A percentile compares a stretch with the other conserved stretches of the same genome.
These are phyloP conservation scores for Drosophila bipectinata DNA, from an alignment of 1,140 invertebrate species.

Conservation along the genomic window DNA sequence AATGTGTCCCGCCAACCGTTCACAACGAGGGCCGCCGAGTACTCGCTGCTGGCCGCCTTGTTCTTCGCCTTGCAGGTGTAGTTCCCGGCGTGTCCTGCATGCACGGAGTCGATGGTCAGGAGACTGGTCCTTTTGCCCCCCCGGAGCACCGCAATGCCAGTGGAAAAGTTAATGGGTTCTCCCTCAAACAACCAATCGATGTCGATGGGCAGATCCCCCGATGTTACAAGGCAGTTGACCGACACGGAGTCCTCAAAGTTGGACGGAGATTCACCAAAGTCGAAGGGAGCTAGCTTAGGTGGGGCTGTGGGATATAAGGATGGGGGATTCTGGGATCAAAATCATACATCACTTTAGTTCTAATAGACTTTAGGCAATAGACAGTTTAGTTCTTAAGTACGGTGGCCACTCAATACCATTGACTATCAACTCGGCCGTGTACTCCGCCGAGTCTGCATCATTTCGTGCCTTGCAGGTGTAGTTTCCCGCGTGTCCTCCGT, in stretches of 20 bases:
- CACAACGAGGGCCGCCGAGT: conserved; percentile 88
- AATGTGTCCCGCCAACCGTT: conserved; percentile 86
- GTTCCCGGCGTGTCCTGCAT: conserved; percentile 88
- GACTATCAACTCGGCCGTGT: conserved; percentile 88
- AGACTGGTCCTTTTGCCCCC: conserved; percentile 86
- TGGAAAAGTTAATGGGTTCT: conserved; percentile 73
- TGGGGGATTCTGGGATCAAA: conserved; percentile 1
- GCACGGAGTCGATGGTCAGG: conserved; percentile 89
- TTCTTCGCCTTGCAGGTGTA: conserved; percentile 90
- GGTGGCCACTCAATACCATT: conserved; percentile 87
- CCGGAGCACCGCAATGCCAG: conserved; percentile 71
- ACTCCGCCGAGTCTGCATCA: conserved; percentile 88
- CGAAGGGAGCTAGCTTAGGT: conserved; percentile 89
- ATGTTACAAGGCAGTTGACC: conserved; percentile 91
- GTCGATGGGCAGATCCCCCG: conserved; percentile 92
- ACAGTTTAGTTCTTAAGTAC: background rate
- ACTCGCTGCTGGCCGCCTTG: conserved; percentile 88
- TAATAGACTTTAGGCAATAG: background rate
- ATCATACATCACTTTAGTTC: conserved; percentile 23
- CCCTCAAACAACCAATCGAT: conserved; percentile 91
- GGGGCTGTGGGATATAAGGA: conserved; percentile 71
- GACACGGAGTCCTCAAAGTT: conserved; percentile 89
- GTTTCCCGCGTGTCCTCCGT: conserved; percentile 88
- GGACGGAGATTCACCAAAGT: conserved; percentile 87
- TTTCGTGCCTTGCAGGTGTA: conserved; percentile 91